Evolutionary conservation across 2,797 vertebrate genomes (phyloP), one percentile per base, ranked within the genome.

Genomic region (Lateolabrax maculatus): DNA sequence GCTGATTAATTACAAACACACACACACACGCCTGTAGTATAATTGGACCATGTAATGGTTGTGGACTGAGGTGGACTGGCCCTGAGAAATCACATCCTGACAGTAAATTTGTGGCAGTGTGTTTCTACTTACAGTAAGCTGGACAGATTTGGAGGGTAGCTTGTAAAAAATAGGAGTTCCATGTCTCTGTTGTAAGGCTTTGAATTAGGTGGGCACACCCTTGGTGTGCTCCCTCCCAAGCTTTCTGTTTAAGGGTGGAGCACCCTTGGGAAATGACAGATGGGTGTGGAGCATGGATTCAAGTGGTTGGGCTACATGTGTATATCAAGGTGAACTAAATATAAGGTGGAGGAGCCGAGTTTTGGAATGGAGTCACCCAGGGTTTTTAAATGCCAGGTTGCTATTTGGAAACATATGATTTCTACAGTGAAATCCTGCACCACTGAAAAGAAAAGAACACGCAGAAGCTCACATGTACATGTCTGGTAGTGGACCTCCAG

Each of bases 241-340:
- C 73, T 21, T 57, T 68, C 61, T 83, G 62, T 85, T 86, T 84
- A 64, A 84, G 90, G 91, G 92, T 89, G 92, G 90, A 84, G 89
- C 81, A 60, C 69, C 49, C 69, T 62, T 39, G 53, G 75, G 67
- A 90, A 91, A 91, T 79, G 83, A 83, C 74, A 90, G 81, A 79
- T 62, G 86, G 75, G 81, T 72, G 79, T 49, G 31, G 71, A 82
- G 63, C 53, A 43, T 27, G 36, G 64, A 64, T 84, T 81, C 68
- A 76, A 80, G 87, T 79, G 86, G 90, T 87, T 73, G 61, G 61
- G 71, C 67, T 68, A 64, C 62, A 83, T 87, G 87, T 80, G 86
- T 76, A 78, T 83, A 84, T 83, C 77, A 87, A 90, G 90, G 88
- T 92, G 75, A 88, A 84, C 75, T 91, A 93, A 91, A 82, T 94